Percentiles rank a stretch among this genome's conserved stretches.
Evolutionary conservation across 1,140 invertebrate species (phyloP).

Genomic region (Epicauta chinensis): DNA sequence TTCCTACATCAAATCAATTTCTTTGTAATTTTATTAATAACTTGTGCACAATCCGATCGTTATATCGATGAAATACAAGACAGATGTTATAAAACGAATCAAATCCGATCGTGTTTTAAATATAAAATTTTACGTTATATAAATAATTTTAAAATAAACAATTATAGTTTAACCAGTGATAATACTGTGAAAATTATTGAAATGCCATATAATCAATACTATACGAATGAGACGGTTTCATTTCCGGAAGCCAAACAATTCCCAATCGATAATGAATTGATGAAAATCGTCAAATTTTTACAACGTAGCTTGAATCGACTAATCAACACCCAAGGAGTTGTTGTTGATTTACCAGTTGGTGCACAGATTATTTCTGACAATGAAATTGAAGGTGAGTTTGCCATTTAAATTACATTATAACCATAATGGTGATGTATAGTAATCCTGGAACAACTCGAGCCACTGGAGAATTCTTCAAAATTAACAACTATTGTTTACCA

Average conservation of each 20-base stretch:
- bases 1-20: no score
- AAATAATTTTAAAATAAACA: constrained; percentile 17
- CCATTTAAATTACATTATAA: no score
- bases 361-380: constrained; percentile 16
- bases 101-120: constrained; percentile 28
- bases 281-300: constrained; percentile 31
- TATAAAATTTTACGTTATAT: constrained; percentile 27
- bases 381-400: constrained; percentile 12
- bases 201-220: constrained; percentile 10
- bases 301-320: constrained; percentile 23
- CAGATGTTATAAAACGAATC: constrained; percentile 18
- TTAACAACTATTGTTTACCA: no score
- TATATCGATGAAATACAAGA: constrained; percentile 26
- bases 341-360: constrained; percentile 25
- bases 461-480: no score
- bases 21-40: no score
- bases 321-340: constrained; percentile 26
- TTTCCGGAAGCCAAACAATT: constrained; percentile 12
- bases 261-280: constrained; percentile 19
- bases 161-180: constrained; percentile 21
- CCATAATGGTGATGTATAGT: not conserved
- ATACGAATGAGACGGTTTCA: constrained; percentile 3
- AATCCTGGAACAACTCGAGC: not conserved
- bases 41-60: constrained; percentile 12
- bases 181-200: constrained; percentile 27